phyloP scores from a whole-genome alignment of 2,113 vertebrate species.

The Colinus virginianus region DNA sequence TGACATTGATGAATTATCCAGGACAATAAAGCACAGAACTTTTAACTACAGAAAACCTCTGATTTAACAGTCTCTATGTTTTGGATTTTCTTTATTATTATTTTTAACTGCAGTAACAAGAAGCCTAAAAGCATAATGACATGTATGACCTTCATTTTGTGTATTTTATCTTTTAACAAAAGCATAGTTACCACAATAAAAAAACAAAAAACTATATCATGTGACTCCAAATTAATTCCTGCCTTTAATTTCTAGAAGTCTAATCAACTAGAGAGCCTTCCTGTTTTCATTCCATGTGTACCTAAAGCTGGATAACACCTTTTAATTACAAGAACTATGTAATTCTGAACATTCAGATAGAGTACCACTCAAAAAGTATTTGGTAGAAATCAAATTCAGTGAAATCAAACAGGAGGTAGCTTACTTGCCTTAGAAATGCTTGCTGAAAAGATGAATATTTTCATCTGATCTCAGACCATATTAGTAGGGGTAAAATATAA shows the following conservation, averaged over 20 bases:
- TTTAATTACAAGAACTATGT: background rate
- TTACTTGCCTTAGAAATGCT: slow-evolving; percentile 6
- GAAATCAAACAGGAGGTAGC: slow-evolving; percentile 22
- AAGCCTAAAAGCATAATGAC: slow-evolving; percentile 26
- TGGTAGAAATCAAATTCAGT: background rate
- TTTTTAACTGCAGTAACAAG: background rate
- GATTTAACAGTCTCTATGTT: background rate
- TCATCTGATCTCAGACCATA: background rate
- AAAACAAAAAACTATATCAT: background rate
- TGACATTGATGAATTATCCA: slow-evolving; percentile 1
- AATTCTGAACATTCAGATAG: background rate
- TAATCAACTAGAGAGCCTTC: background rate
- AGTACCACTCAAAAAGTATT: background rate
- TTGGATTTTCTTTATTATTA: background rate
- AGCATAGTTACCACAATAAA: slow-evolving; percentile 5
- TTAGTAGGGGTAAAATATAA: background rate
- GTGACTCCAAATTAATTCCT: background rate
- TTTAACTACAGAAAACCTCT: slow-evolving; percentile 5
- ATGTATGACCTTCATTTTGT: slow-evolving; percentile 29
- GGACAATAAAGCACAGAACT: slow-evolving; percentile 37
- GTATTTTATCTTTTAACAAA: slow-evolving; percentile 34
- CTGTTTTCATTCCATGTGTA: background rate
- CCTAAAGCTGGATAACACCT: background rate
- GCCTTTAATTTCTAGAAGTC: background rate
- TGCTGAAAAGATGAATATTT: background rate